Conservation (phyloP, 2,797 vertebrate species). For the Alca torda region DNA sequence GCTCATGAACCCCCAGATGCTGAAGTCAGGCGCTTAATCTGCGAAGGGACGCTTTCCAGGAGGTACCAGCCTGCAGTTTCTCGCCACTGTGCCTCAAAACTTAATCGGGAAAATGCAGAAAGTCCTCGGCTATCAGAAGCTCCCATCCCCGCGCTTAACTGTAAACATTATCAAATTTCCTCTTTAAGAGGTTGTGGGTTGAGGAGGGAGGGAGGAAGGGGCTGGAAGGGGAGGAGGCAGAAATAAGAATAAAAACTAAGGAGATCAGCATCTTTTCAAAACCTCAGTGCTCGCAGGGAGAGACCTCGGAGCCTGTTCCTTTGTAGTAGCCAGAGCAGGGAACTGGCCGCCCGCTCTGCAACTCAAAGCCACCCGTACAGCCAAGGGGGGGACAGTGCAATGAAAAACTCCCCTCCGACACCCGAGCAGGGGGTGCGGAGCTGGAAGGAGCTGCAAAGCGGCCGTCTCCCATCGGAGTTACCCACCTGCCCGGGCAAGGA, state of each 20-base stretch:
- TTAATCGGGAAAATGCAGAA: not conserved
- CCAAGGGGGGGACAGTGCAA: rapidly evolving
- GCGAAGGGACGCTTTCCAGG: not conserved
- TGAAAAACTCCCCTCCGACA: not conserved
- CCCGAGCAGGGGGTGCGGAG: not conserved
- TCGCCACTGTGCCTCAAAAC: not conserved
- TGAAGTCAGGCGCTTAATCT: not conserved
- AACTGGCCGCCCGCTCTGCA: not conserved
- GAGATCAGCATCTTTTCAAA: slow-evolving; percentile 3
- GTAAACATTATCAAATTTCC: not conserved
- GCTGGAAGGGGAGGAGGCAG: not conserved
- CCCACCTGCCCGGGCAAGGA: not conserved
- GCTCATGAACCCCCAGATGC: not conserved
- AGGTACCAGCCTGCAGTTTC: not conserved
- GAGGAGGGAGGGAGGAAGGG: not conserved
- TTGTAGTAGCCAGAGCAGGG: not conserved
- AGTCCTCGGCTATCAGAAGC: not conserved
- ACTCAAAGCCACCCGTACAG: not conserved
- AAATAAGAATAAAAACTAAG: not conserved
- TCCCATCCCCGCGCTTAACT: not conserved
- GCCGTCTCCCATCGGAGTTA: not conserved
- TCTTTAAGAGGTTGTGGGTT: not conserved
- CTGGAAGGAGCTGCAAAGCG: not conserved
- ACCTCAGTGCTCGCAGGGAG: not conserved
- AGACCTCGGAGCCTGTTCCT: not conserved